phyloP scores from a whole-genome alignment of 2,888 invertebrate genomes.

The Drosophila borborema region DNA sequence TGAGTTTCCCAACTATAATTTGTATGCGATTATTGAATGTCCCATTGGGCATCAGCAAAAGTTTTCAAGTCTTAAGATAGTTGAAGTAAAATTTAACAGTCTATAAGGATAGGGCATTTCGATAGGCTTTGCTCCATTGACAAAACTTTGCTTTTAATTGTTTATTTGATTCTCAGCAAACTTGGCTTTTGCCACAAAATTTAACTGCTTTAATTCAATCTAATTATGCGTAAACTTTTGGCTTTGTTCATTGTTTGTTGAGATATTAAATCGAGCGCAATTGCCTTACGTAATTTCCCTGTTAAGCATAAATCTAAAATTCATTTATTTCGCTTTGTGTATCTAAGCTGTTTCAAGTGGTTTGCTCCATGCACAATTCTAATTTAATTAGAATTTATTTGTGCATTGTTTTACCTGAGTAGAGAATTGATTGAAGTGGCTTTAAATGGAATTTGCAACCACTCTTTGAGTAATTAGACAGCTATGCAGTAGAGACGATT shows the following conservation, averaged over 20 bases:
- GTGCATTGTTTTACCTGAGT: not conserved
- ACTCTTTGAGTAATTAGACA: conserved; percentile 19
- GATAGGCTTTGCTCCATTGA: too few species aligned
- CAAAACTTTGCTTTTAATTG: not conserved
- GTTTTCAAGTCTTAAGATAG: too few species aligned
- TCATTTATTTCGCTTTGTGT: conserved; percentile 2
- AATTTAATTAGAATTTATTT: conserved; percentile 13
- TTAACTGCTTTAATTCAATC: too few species aligned
- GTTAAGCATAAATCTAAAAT: not conserved
- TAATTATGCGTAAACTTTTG: not conserved
- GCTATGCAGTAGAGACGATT: conserved; percentile 3
- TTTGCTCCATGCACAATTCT: not conserved
- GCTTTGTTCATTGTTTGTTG: not conserved
- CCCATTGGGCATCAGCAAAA: not conserved
- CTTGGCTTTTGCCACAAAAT: too few species aligned
- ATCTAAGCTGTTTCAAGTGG: conserved; percentile 3
- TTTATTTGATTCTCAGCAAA: not conserved
- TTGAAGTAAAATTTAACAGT: too few species aligned
- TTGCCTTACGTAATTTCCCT: not conserved
- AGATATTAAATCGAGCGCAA: not conserved
- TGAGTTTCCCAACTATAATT: not conserved
- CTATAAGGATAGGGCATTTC: too few species aligned
- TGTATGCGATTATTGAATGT: not conserved
- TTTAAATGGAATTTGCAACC: conserved; percentile 1
- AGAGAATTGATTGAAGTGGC: conserved; percentile 3